Evolutionary conservation across 1,140 invertebrate species (phyloP).

Genomic region (Lasioglossum albipes): DNA sequence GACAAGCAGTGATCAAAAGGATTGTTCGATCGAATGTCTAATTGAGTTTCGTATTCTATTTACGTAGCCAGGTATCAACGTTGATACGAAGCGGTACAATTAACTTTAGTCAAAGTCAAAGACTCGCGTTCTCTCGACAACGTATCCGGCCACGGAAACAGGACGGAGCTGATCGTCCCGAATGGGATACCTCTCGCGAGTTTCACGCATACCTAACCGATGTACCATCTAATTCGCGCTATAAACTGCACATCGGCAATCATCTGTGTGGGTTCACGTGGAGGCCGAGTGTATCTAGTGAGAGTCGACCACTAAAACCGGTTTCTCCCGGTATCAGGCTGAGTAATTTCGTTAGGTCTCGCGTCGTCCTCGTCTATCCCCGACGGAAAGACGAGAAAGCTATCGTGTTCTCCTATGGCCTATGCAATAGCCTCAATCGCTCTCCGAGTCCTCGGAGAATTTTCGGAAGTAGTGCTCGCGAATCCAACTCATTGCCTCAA

Average conservation of each 20-base stretch:
- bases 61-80: too few species aligned
- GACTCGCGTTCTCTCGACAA: background rate
- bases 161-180: background rate
- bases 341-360: constrained; percentile 52
- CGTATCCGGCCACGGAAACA: background rate
- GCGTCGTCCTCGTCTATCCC: constrained; percentile 14
- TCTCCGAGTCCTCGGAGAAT: background rate
- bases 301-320: constrained; percentile 54
- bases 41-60: too few species aligned
- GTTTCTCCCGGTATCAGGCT: constrained; percentile 58
- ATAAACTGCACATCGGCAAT: constrained; percentile 29
- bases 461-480: background rate
- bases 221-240: constrained; percentile 22
- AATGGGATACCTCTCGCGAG: background rate
- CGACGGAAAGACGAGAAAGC: constrained; percentile 13
- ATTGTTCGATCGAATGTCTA: too few species aligned
- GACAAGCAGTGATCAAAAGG: too few species aligned
- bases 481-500: background rate
- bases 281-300: constrained; percentile 38
- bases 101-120: too few species aligned
- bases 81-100: too few species aligned
- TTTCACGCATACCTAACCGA: constrained; percentile 23
- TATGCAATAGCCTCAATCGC: background rate
- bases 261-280: constrained; percentile 23
- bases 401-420: too few species aligned